Conservation (phyloP, 2,888 invertebrate genomes). For the Hoplodrina blanda region DNA sequence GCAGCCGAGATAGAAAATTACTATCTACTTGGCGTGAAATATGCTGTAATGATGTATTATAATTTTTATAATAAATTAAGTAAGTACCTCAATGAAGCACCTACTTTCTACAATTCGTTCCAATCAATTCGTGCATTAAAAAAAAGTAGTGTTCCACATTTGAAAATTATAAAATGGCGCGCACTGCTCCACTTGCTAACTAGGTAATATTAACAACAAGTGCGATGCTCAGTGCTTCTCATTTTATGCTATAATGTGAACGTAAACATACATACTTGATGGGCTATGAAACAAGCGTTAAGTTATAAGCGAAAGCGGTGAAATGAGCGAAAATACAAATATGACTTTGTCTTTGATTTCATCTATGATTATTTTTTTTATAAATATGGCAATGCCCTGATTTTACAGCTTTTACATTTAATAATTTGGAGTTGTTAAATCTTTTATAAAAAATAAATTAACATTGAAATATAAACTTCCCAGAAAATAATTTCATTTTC, state of each 20-base stretch:
- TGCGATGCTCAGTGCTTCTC: conserved; percentile 50
- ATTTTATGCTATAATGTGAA: conserved; percentile 37
- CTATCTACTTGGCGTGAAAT: neutral
- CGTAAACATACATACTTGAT: conserved; percentile 43
- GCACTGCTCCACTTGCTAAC: conserved; percentile 60
- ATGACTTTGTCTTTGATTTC: neutral
- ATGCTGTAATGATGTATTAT: neutral
- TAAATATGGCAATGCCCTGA: neutral
- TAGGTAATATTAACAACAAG: conserved; percentile 58
- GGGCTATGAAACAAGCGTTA: conserved; percentile 25
- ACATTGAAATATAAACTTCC: conserved; percentile 3
- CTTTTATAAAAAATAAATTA: neutral
- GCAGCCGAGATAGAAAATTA: neutral
- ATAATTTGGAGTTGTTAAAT: neutral
- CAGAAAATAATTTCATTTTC: neutral
- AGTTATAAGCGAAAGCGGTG: neutral
- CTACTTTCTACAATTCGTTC: conserved; percentile 29
- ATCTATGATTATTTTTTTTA: neutral
- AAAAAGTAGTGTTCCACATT: conserved; percentile 41
- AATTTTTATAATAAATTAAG: neutral
- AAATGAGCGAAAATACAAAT: neutral
- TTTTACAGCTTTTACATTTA: too few species aligned
- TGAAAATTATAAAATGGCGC: conserved; percentile 50
- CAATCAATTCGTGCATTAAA: conserved; percentile 31
- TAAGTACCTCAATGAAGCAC: neutral